Base-by-base conservation (phyloP, 1,140 invertebrate genomes). In the Octopus bimaculoides region DNA sequence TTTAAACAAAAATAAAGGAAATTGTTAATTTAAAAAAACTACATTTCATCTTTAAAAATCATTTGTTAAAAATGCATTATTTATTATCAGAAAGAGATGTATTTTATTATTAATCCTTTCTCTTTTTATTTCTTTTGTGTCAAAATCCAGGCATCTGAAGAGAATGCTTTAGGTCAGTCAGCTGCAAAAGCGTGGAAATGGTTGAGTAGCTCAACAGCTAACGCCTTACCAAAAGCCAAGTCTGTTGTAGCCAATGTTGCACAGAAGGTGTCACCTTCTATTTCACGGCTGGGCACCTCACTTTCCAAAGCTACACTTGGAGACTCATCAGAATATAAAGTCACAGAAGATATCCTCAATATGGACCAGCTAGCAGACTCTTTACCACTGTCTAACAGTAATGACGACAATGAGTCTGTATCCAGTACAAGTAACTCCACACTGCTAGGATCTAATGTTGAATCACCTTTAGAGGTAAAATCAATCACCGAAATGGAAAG, bases 101-200 rank as follows among this genome's bases (percentile, higher is more conserved):
- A 41, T 41, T 41, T 41, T 41, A 41, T 41, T 2, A 41, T 41
- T 41, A 41, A 41, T 41, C 26, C 26, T 41, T 41, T 41, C 26
- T 41, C 17, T 61, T 61, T 61, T 61, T 61, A 61, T n/a, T 71
- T 10, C 7, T 6, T 17, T 71, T 6, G 4, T 71, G 5, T 17
- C 14, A 71, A 41, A 71, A n/a, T 71, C 26, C 66, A 71, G 66
- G 17, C 66, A 71, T n/a, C 8, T 71, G 66, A 71, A 10, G 66
- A 71, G 26, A 8, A 14, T 71, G 66, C 66, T 71, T 20, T 75
- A 41, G 74, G 74, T 20, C 26, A 52, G 8, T 75, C 74, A 20
- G 74, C 74, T 52, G 74, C 52, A 5, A 75, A 75, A 75, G 54
- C 77, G 2, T 78, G 77, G 77, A 78, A 66, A 52, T 78, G 77